A percentile compares a stretch with the other conserved stretches of the same genome.
Conservation (phyloP, 2,888 invertebrate genomes). For the Lamellibrachia satsuma region DNA sequence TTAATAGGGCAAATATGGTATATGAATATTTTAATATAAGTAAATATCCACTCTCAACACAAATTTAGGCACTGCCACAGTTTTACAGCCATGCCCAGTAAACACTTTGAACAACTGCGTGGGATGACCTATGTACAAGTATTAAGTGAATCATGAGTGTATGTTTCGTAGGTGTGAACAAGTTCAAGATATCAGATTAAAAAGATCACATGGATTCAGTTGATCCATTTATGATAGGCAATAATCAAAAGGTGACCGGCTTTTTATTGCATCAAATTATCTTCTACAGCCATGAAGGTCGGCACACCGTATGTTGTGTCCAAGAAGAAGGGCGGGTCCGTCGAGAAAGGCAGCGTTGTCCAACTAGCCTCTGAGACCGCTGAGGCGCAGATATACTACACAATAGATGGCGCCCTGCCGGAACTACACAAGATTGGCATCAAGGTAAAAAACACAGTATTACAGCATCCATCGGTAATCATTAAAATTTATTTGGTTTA, state of each 20-base stretch:
- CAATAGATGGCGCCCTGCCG: constrained; percentile 62
- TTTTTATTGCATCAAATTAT: background rate
- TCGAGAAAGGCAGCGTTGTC: constrained; percentile 53
- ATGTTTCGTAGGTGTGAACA: background rate
- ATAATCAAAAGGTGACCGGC: background rate
- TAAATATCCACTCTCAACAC: no score
- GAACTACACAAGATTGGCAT: constrained; percentile 51
- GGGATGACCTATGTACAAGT: background rate
- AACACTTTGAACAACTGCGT: no score
- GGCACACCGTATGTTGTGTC: constrained; percentile 50
- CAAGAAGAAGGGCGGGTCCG: constrained; percentile 50
- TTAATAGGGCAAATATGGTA: background rate
- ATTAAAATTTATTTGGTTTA: background rate
- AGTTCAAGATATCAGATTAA: background rate
- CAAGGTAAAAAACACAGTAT: constrained; percentile 48
- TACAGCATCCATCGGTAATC: background rate
- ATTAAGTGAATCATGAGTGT: background rate
- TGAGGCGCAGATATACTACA: constrained; percentile 61
- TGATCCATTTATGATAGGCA: background rate
- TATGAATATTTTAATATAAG: no score
- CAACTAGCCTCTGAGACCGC: constrained; percentile 53
- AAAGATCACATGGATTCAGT: background rate
- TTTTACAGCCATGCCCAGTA: no score
- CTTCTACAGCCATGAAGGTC: constrained; percentile 34
- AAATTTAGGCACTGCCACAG: no score